A percentile compares a stretch with the other conserved stretches of the same genome.
Evolutionary conservation across 2,797 vertebrate species (phyloP).

Genomic region (Decapterus maruadsi): DNA sequence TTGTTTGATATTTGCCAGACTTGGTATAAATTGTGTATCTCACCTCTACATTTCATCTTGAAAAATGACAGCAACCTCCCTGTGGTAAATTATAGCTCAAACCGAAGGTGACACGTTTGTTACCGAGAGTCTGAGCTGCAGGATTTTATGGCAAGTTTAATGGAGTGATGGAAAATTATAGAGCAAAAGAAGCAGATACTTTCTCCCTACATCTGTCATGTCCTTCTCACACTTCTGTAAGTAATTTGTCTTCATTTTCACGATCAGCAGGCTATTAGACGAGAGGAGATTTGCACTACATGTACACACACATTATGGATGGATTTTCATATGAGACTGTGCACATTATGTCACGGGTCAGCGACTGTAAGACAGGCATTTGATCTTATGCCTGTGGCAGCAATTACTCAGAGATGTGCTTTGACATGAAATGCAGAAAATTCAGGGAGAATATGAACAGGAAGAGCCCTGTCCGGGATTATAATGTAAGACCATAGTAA

Average conservation of each 20-base stretch:
- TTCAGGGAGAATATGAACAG: conserved; percentile 27
- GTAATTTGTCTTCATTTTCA: conserved; percentile 53
- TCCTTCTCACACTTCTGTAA: conserved; percentile 38
- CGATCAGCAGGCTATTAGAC: conserved; percentile 36
- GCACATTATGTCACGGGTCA: conserved; percentile 61
- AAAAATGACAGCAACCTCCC: background rate
- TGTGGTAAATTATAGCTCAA: background rate
- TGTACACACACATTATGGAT: conserved; percentile 44
- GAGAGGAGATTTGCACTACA: conserved; percentile 54
- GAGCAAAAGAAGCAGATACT: conserved; percentile 23
- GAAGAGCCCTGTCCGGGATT: conserved; percentile 67
- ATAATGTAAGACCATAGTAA: conserved; percentile 68
- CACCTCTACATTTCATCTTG: background rate
- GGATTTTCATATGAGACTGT: conserved; percentile 52
- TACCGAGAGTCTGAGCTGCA: conserved; percentile 6
- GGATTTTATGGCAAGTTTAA: background rate
- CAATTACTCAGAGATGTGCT: conserved; percentile 29
- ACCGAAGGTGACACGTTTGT: background rate
- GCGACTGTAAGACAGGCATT: conserved; percentile 40
- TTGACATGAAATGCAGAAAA: conserved; percentile 41
- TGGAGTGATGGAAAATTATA: conserved; percentile 1
- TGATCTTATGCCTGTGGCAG: conserved; percentile 41
- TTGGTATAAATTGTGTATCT: background rate
- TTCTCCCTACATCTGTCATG: conserved; percentile 48
- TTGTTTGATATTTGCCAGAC: background rate